Base-by-base conservation (phyloP, 2,113 vertebrate genomes). In the Thamnaconus septentrionalis region DNA sequence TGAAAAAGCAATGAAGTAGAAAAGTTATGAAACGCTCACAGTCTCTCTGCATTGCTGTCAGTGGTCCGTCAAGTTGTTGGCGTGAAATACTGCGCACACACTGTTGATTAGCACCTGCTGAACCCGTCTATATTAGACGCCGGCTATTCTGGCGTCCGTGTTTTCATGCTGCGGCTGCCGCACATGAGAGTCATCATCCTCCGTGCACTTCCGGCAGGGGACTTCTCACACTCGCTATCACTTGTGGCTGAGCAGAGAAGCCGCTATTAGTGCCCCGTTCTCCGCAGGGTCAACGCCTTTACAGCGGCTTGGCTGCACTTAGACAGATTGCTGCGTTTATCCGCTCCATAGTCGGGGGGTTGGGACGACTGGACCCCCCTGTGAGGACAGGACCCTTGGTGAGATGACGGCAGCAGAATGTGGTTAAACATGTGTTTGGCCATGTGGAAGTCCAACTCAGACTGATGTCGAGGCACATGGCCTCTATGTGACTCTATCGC, bases 251-350 rank as follows among this genome's bases (percentile, higher is more conserved):
- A 61, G 18, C 18, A 78, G 67, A 81, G 73, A 64, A 53, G 63
- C 49, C 31, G 82, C 78, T 80, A 70, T 86, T 83, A 83, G 72
- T 80, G 78, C 76, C 76, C 84, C 66, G 65, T 73, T 78, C 70
- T 79, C 71, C 60, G 73, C 66, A 71, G 76, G 86, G 76, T 85
- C 76, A 76, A 61, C 63, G 71, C 64, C 72, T 81, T 68, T 71
- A 81, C 80, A 83, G 66, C 69, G 65, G 74, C 65, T 75, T 73
- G 62, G 53, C 59, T 76, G 80, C 75, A 82, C 78, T 85, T 83
- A 82, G 50, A 74, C 73, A 78, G 86, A 86, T 82, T 86, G 79
- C 68, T 53, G 41, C 48, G 49, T 83, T 81, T 74, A 68, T 72
- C 60, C 74, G 64, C 41, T 73, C 62, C 71, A 55, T 66, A 72